A percentile compares a stretch with the other conserved stretches of the same genome.
These are phyloP conservation scores for Pseudorhombus dupliciocellatus DNA, from an alignment of 2,113 vertebrate genomes.

Conservation along the genomic window DNA sequence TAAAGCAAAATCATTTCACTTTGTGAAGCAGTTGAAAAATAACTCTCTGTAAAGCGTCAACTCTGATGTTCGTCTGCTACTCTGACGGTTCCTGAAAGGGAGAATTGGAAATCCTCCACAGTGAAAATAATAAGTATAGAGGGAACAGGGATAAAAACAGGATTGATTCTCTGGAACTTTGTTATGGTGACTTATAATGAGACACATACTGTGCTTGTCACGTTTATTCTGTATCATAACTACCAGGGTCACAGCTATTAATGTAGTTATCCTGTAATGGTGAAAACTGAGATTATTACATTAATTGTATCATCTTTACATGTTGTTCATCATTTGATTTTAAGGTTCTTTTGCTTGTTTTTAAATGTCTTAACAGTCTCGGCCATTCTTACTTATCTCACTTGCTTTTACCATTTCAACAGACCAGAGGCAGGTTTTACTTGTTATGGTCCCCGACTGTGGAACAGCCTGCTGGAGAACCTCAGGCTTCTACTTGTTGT, in stretches of 20 bases:
- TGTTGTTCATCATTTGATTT: too few species aligned
- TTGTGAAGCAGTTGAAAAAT: conserved; percentile 24
- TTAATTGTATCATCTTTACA: too few species aligned
- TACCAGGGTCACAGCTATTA: not conserved
- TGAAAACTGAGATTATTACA: too few species aligned
- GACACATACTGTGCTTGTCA: not conserved
- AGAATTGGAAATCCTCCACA: conserved; percentile 1
- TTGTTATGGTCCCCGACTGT: too few species aligned
- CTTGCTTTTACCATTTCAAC: too few species aligned
- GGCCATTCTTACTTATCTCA: too few species aligned
- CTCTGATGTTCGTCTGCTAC: conserved; percentile 16
- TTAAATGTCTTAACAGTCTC: too few species aligned
- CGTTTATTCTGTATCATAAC: not conserved
- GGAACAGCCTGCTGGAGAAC: too few species aligned
- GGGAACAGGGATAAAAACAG: not conserved
- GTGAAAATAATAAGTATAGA: not conserved
- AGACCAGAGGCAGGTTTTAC: too few species aligned
- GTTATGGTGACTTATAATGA: conserved; percentile 8
- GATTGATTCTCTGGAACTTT: not conserved
- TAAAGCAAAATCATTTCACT: conserved; percentile 17
- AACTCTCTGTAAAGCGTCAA: not conserved
- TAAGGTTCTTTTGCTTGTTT: too few species aligned
- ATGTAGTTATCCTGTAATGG: not conserved
- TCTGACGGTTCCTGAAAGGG: conserved; percentile 9
- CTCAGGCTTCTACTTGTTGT: too few species aligned